Conservation (phyloP, 1,140 invertebrate genomes). For the Parapsyche elsis region DNA sequence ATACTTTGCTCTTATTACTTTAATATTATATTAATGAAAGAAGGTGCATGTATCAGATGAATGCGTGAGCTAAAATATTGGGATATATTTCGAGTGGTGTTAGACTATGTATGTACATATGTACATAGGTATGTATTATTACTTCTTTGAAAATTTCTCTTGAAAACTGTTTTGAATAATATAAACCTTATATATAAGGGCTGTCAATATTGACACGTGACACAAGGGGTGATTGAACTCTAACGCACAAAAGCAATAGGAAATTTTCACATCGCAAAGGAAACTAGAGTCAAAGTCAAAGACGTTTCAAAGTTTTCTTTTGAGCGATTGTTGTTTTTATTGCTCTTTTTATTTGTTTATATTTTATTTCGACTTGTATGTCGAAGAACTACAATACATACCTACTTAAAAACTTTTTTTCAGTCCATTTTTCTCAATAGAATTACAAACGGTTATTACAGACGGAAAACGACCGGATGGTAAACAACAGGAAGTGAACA, state of each 20-base stretch:
- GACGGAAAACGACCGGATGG: neutral
- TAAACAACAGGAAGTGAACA: slow-evolving; percentile 1
- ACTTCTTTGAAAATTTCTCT: no score
- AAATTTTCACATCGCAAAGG: neutral
- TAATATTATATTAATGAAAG: no score
- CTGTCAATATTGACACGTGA: slow-evolving; percentile 3
- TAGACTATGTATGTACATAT: neutral
- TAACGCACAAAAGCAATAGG: neutral
- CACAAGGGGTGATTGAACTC: neutral
- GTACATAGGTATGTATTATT: no score
- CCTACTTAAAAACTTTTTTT: neutral
- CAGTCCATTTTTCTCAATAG: neutral
- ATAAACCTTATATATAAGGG: neutral
- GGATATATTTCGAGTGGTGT: neutral
- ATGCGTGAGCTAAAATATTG: neutral
- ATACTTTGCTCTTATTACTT: no score
- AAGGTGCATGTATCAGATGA: neutral
- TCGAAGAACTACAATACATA: neutral
- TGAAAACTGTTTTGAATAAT: no score
- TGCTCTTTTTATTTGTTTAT: neutral
- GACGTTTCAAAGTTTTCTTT: neutral
- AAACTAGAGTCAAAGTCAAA: neutral
- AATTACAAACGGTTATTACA: neutral
- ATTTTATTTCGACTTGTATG: neutral
- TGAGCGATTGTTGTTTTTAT: neutral